Evolutionary conservation across 2,113 vertebrate genomes (phyloP).

Genomic region (Ptychochromis oligacanthus): DNA sequence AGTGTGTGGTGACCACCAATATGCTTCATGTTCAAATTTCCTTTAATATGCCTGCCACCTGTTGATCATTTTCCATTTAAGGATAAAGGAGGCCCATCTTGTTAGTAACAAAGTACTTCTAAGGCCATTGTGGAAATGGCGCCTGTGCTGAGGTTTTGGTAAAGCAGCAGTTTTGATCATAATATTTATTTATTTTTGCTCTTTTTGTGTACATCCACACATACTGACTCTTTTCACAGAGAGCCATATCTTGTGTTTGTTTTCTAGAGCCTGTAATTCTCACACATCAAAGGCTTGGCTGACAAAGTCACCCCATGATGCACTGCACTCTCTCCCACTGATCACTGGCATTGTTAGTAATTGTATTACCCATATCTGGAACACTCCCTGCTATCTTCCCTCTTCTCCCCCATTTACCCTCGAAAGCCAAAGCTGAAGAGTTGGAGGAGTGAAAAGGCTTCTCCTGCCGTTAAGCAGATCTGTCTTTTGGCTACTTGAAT

Average conservation of each 20-base stretch:
- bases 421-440: conserved; percentile 52
- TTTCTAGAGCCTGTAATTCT: conserved; percentile 51
- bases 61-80: not conserved
- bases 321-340: conserved; percentile 63
- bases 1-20: not conserved
- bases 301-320: conserved; percentile 63
- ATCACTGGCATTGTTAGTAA: conserved; percentile 68
- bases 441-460: conserved; percentile 50
- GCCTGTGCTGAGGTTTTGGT: conserved; percentile 8
- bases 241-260: conserved; percentile 46
- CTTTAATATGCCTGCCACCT: not conserved
- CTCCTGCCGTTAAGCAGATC: conserved; percentile 69
- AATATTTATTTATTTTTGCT: conserved; percentile 16
- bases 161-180: conserved; percentile 33
- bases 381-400: conserved; percentile 37
- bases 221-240: conserved; percentile 22
- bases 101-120: not conserved
- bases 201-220: conserved; percentile 11
- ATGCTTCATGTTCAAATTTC: not conserved
- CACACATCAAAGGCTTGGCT: conserved; percentile 74
- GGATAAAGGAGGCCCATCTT: not conserved
- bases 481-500: conserved; percentile 58
- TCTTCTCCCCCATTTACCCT: conserved; percentile 60
- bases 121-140: not conserved
- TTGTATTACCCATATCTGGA: conserved; percentile 65